These are phyloP conservation scores for Gila orcuttii DNA, from an alignment of 2,113 vertebrate genomes.

Conservation along the genomic window DNA sequence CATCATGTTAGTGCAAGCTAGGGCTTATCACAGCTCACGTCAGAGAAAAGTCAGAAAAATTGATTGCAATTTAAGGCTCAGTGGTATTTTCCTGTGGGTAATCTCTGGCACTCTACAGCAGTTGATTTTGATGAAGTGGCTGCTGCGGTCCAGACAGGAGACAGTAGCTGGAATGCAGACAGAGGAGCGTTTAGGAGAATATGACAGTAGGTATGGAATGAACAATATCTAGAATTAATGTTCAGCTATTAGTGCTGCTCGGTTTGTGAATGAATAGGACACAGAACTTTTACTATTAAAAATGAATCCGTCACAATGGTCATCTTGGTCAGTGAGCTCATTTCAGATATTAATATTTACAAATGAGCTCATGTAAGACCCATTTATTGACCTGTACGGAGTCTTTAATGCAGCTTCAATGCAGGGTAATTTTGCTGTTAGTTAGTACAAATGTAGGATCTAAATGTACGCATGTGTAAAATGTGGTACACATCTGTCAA, in stretches of 20 bases:
- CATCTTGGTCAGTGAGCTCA: neutral
- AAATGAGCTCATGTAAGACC: neutral
- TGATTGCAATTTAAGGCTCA: constrained; percentile 69
- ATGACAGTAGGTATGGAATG: neutral
- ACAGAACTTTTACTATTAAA: constrained; percentile 4
- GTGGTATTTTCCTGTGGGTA: constrained; percentile 68
- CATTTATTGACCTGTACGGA: neutral
- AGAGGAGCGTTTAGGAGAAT: constrained; percentile 37
- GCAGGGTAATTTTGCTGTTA: no score
- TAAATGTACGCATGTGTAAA: no score
- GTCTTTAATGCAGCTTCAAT: neutral
- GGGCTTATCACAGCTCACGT: constrained; percentile 64
- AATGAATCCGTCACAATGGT: neutral
- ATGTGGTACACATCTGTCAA: no score
- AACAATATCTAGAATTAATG: constrained; percentile 10
- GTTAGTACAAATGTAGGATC: no score
- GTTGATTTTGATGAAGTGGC: constrained; percentile 72
- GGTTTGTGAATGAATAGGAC: neutral
- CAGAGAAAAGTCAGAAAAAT: constrained; percentile 64
- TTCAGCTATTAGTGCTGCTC: neutral
- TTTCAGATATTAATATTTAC: neutral
- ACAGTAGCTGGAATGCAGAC: constrained; percentile 56
- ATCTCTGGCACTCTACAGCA: constrained; percentile 68
- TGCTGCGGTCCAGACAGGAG: constrained; percentile 55
- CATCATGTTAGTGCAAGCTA: constrained; percentile 60